A percentile compares a stretch with the other conserved stretches of the same genome.
phyloP scores from a whole-genome alignment of 2,113 vertebrate genomes.

The Toxotes chatareus region DNA sequence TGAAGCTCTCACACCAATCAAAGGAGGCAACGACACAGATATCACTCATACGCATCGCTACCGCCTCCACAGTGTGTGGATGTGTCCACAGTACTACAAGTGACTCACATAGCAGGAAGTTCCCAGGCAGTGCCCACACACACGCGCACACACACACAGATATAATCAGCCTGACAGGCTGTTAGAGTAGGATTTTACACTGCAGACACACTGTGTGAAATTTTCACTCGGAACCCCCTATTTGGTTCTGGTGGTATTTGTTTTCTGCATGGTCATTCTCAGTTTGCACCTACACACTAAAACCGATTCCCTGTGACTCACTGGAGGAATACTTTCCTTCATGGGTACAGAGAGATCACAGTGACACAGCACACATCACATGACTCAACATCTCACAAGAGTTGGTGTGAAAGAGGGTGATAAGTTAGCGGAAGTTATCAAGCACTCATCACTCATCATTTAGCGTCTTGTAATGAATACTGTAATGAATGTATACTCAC shows the following conservation, averaged over 20 bases:
- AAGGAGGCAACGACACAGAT: conserved; percentile 26
- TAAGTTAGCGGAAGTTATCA: conserved; percentile 13
- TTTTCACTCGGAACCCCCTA: conserved; percentile 57
- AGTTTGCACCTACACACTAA: conserved; percentile 36
- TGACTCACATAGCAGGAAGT: conserved; percentile 79
- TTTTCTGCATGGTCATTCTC: conserved; percentile 6
- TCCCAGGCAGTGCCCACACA: conserved; percentile 70
- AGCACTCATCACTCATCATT: conserved; percentile 2
- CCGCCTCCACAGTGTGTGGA: conserved; percentile 75
- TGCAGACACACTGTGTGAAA: conserved; percentile 32
- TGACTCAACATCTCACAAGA: conserved; percentile 20
- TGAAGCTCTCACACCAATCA: conserved; percentile 47
- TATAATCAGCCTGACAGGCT: conserved; percentile 39
- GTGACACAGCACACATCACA: conserved; percentile 21
- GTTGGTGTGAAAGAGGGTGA: conserved; percentile 22
- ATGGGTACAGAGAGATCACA: conserved; percentile 10
- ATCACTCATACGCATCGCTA: conserved; percentile 60
- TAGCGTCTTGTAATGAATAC: conserved; percentile 3
- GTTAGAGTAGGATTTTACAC: conserved; percentile 42
- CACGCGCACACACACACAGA: conserved; percentile 44
- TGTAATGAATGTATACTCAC: conserved; percentile 80
- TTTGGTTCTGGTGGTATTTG: conserved; percentile 49
- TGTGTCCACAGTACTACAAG: conserved; percentile 52
- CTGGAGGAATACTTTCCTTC: conserved; percentile 4
- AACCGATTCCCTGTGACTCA: conserved; percentile 55